Base-by-base conservation (phyloP, 2,888 invertebrate genomes). In the Platycheirus albimanus region DNA sequence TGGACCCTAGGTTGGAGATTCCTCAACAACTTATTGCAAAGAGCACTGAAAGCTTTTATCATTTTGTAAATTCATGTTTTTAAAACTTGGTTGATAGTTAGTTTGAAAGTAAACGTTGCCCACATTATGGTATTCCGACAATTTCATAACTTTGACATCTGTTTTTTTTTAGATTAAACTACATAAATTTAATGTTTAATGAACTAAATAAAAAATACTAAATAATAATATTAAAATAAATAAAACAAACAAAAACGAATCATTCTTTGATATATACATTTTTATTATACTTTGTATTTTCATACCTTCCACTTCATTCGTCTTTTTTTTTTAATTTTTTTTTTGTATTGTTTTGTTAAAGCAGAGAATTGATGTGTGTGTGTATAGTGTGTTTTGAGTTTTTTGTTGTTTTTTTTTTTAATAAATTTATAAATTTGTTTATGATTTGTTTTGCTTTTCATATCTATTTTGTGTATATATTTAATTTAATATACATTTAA, bases 231-330 rank as follows among this genome's bases (percentile, higher is more conserved):
- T 8, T 19, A 51, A n/a, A 15, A 51, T 8, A 51, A 24, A 15
- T 24, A 15, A 15, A 15, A 41, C 20, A 4, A 56, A 24, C 15
- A 58, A 58, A 58, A 58, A 15, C 20, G 19, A 38, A 41, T 28
- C 15, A 41, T 75, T 66, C 36, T 64, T 80, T 45, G 58, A 58
- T 80, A 80, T 80, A 80, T 80, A 80, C 80, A 80, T 41, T 58
- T 80, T 77, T 80, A 75, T 80, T 80, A 80, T 64, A 70, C 64
- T 75, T 70, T 70, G 80, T 63, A 80, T 75, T 52, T 79, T 41
- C 7, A 58, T 41, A 41, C 41, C 24, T 58, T 28, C 41, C 41
- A 41, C 58, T 24, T 28, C 41, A 20, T 41, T 54, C 19, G 8
- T n/a, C 15, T 11, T 20, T 15, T 6, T 38, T 56, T 20, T 20